Evolutionary conservation across 2,888 invertebrate species (phyloP), one percentile per base, ranked within the genome.

Genomic region (Augochlorella aurata): DNA sequence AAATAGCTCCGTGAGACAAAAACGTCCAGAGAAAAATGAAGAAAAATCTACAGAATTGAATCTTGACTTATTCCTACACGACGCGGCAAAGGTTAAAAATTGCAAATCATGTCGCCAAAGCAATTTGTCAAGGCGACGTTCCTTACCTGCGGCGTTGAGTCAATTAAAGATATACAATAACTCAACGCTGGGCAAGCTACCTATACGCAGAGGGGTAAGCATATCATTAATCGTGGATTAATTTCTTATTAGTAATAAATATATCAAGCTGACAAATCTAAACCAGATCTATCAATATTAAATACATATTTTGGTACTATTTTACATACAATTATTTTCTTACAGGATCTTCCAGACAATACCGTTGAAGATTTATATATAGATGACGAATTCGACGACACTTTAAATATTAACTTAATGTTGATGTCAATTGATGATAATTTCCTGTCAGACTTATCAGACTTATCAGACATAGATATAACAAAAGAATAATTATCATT

Each of bases 321-420:
- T 4, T 38, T 12, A 18, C 38, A n/a, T 63, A 18, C 7, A 63
- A 65, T 18, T 12, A 44, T 63, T 63, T 83, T 76, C 12, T 88
- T 88, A 50, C 80, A 91, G 90, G 88, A 87, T 66, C 18, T 86
- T 21, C 84, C 86, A 50, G 89, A 89, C 58, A 90, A 63, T 58
- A 88, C 89, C 1, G 85, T 89, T 9, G 92, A 92, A 79, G 92
- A 92, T 77, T 80, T 92, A 68, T 92, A 92, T 52, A 91, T 92
- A 74, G 92, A 92, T 70, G 92, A 92, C 70, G 92, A 92, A 79
- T 92, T 92, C 70, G 90, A 87, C 2, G 90, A 89, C 29, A 88
- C 77, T 80, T 88, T 92, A 77, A 92, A 91, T 54, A 82, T 90
- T 66, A 92, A 92, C 76, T 89, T 92, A 90, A 75, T 90, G 63